Conservation (phyloP, 1,140 invertebrate genomes). For the Saccostrea echinata region DNA sequence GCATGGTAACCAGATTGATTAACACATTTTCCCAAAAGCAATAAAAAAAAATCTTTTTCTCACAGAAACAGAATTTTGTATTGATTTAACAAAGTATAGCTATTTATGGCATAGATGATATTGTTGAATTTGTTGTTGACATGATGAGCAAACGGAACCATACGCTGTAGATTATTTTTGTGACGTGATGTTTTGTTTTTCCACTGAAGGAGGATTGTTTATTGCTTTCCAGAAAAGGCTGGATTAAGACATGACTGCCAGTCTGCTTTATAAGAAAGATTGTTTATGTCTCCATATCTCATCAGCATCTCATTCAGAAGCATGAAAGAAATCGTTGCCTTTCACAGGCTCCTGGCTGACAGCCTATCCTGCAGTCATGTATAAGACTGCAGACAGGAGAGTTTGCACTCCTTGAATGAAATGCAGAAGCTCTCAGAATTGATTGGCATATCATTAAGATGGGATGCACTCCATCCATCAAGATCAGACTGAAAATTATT, state of each 20-base stretch:
- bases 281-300: slow-evolving; percentile 12
- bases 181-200: background rate
- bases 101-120: too few species aligned
- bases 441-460: slow-evolving; percentile 17
- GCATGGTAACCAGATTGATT: too few species aligned
- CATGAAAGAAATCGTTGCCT: slow-evolving; percentile 19
- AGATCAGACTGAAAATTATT: slow-evolving; percentile 3
- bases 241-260: background rate
- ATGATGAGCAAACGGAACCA: background rate
- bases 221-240: background rate
- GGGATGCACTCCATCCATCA: slow-evolving; percentile 27
- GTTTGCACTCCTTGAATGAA: slow-evolving; percentile 29
- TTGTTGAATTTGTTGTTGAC: too few species aligned
- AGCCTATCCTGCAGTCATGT: background rate
- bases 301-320: background rate
- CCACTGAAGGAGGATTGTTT: background rate
- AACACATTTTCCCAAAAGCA: too few species aligned
- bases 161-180: background rate
- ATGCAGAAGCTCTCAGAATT: slow-evolving; percentile 25
- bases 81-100: too few species aligned
- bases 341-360: background rate
- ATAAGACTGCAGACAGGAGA: background rate
- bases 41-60: too few species aligned
- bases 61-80: too few species aligned
- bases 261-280: background rate